Evolutionary conservation across 2,113 vertebrate species (phyloP), one percentile per base, ranked within the genome.

Genomic region (Podocnemis expansa): DNA sequence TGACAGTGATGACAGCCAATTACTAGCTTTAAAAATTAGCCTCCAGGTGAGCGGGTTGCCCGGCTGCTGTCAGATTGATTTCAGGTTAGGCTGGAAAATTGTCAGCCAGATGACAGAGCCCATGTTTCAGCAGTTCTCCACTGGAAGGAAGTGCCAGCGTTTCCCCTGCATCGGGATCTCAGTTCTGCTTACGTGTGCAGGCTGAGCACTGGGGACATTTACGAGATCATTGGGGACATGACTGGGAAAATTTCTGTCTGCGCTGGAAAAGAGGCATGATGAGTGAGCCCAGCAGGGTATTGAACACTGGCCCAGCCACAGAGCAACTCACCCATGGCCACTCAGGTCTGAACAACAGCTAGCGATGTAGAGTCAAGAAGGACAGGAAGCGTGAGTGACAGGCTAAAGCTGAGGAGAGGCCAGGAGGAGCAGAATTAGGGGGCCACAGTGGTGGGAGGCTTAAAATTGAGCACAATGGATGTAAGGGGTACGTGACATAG

Each of bases 31-130:
- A 93, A 96, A 95, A 94, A 87, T 87, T 49, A 80, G 78, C 84
- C 93, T 92, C 88, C n/a, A 78, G 80, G n/a, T 82, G 87, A 87
- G 83, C 38, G 29, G 82, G 84, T 89, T 94, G 88, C 94, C 87
- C 80, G 76, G 78, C 47, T 85, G 73, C 91, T 95, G 95, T 92
- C 95, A 90, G 90, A 43, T n/a, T 78, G 94, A 94, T 92, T 95
- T 92, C 79, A 79, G 84, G 93, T 80, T 93, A 91, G 95, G 67
- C 82, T 96, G 81, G 52, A 89, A 91, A 95, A 92, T 80, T 93
- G 95, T 95, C 83, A 92, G 82, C 91, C 8, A 5, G 70, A 43
- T 93, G 93, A 90, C 78, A 76, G 45, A 87, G 78, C 5, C 86
- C 47, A 90, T 34, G 49, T 78, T 94, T 84, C 81, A 73, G n/a